Conservation (phyloP, 2,888 invertebrate species). For the Mythimna pallens region DNA sequence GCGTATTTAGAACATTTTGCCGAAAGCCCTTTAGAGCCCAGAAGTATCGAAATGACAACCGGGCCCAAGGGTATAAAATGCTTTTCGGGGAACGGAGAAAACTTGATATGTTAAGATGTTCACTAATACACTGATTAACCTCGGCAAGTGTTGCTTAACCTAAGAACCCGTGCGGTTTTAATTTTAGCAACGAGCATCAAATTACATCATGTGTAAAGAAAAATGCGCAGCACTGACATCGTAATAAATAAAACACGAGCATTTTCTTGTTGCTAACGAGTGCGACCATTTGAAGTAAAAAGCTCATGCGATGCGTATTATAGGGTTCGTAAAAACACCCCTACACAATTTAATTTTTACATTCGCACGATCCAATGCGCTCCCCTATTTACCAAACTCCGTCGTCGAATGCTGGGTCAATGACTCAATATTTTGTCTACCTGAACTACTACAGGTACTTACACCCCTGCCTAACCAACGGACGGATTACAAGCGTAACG, state of each 20-base stretch:
- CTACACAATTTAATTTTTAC: conserved; percentile 33
- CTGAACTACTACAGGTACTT: conserved; percentile 27
- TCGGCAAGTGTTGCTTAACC: too few species aligned
- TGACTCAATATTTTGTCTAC: conserved; percentile 34
- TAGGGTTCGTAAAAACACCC: conserved; percentile 29
- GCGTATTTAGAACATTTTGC: too few species aligned
- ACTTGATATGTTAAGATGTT: too few species aligned
- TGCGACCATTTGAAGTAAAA: not conserved
- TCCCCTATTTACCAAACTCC: conserved; percentile 37
- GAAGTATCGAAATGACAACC: too few species aligned
- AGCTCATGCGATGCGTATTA: not conserved
- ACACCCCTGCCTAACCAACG: conserved; percentile 35
- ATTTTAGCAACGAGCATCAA: too few species aligned
- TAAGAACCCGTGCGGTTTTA: too few species aligned
- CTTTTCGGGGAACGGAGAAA: too few species aligned
- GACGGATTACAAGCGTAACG: conserved; percentile 35
- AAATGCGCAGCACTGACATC: not conserved
- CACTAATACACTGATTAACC: too few species aligned
- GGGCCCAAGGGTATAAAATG: too few species aligned
- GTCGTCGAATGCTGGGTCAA: conserved; percentile 23
- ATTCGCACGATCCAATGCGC: conserved; percentile 29
- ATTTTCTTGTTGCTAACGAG: not conserved
- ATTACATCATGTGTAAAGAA: not conserved
- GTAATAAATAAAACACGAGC: not conserved
- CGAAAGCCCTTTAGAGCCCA: too few species aligned